Conservation (phyloP, 2,113 vertebrate genomes). For the Aegithalos caudatus region DNA sequence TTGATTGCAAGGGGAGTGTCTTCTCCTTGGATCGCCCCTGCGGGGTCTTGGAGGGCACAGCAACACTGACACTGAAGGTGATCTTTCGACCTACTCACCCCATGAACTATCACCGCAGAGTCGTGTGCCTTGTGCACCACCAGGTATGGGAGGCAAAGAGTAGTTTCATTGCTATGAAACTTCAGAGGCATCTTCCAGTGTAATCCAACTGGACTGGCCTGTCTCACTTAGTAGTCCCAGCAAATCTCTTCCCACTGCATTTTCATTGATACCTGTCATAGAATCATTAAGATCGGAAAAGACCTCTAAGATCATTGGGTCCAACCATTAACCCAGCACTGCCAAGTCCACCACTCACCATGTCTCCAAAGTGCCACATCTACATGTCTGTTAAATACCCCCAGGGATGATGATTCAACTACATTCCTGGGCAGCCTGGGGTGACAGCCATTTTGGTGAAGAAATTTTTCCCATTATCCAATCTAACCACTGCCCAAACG, state of each 20-base stretch:
- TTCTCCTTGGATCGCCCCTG: conserved; percentile 80
- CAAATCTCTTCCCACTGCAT: neutral
- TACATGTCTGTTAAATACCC: neutral
- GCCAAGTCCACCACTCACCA: neutral
- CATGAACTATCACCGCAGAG: conserved; percentile 80
- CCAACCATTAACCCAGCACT: neutral
- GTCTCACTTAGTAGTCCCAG: neutral
- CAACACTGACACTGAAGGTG: conserved; percentile 69
- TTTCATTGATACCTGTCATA: neutral
- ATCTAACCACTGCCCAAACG: neutral
- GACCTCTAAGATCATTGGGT: neutral
- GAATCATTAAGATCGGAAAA: neutral
- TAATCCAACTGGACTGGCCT: neutral
- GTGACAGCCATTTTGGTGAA: neutral
- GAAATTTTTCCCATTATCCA: neutral
- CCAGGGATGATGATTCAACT: neutral
- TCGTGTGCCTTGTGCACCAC: conserved; percentile 86
- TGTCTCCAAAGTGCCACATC: neutral
- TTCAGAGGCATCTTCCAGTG: neutral
- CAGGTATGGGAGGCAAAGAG: conserved; percentile 72
- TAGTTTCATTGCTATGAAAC: neutral
- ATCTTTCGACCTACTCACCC: conserved; percentile 79
- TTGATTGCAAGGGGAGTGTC: conserved; percentile 82
- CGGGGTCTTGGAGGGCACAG: conserved; percentile 75
- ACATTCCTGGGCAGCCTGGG: neutral